These are phyloP conservation scores for Rhagophthalmus giganteus DNA, from an alignment of 2,888 invertebrate genomes.

Conservation along the genomic window DNA sequence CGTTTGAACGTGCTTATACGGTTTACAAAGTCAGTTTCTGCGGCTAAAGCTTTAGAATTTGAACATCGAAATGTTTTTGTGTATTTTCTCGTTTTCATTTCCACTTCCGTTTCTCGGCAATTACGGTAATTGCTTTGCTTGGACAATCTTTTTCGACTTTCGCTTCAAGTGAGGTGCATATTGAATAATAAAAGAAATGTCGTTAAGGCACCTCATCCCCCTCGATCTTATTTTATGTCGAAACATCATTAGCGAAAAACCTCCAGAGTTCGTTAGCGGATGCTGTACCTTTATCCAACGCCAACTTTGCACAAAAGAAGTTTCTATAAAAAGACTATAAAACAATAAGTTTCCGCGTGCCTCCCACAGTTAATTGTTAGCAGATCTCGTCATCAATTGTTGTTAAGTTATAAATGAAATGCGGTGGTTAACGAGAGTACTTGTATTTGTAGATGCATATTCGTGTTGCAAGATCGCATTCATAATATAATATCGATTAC, in stretches of 20 bases:
- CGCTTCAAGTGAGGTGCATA: slow-evolving; percentile 1
- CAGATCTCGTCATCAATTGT: slow-evolving; percentile 28
- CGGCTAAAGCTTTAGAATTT: slow-evolving; percentile 19
- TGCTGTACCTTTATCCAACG: slow-evolving; percentile 12
- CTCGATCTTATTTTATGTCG: slow-evolving; percentile 16
- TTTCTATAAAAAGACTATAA: slow-evolving; percentile 30
- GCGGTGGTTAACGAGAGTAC: slow-evolving; percentile 10
- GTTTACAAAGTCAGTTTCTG: slow-evolving; percentile 21
- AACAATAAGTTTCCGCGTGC: slow-evolving; percentile 35
- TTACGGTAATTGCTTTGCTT: slow-evolving; percentile 26
- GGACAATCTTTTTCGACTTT: slow-evolving; percentile 20
- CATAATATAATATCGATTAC: too few species aligned
- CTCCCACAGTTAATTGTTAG: slow-evolving; percentile 21
- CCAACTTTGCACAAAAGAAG: slow-evolving; percentile 11
- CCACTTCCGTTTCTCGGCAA: slow-evolving; percentile 16
- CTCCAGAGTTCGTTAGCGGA: slow-evolving; percentile 20
- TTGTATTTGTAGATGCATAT: too few species aligned
- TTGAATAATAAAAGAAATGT: too few species aligned
- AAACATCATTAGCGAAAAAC: slow-evolving; percentile 21
- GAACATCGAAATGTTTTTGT: slow-evolving; percentile 18
- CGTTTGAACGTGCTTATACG: slow-evolving; percentile 19
- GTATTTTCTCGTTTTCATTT: slow-evolving; percentile 19
- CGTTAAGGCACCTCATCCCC: slow-evolving; percentile 10
- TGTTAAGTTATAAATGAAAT: slow-evolving; percentile 25
- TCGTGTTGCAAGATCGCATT: too few species aligned